These are phyloP conservation scores for Puntigrus tetrazona DNA, from an alignment of 2,113 vertebrate genomes.

Conservation along the genomic window DNA sequence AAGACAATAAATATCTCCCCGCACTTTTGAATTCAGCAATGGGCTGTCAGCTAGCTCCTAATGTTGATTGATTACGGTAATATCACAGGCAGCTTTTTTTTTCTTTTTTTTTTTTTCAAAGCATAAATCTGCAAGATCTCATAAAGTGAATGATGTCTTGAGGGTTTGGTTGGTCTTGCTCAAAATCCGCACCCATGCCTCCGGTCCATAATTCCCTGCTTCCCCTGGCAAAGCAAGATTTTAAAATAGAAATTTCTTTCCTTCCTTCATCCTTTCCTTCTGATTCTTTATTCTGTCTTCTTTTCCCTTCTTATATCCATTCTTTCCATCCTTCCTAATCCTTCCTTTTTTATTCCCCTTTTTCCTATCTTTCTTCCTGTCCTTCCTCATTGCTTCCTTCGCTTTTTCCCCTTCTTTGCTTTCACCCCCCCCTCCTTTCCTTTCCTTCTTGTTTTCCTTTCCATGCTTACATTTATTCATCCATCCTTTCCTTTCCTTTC, in stretches of 20 bases:
- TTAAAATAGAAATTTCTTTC: constrained; percentile 27
- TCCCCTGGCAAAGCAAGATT: background rate
- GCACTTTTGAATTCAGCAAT: constrained; percentile 11
- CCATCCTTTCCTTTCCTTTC: background rate
- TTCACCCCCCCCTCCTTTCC: background rate
- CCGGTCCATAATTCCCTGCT: background rate
- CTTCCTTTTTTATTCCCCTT: background rate
- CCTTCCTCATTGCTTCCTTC: background rate
- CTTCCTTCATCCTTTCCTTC: constrained; percentile 48
- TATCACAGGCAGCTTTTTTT: constrained; percentile 11
- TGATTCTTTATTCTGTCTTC: background rate
- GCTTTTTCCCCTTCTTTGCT: background rate
- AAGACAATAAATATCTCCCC: constrained; percentile 8
- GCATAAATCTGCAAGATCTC: constrained; percentile 21
- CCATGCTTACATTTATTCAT: too few species aligned
- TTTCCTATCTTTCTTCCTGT: background rate
- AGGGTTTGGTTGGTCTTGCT: constrained; percentile 19
- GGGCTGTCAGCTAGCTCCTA: constrained; percentile 26
- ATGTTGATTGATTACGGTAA: constrained; percentile 22
- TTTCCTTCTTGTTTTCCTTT: constrained; percentile 4
- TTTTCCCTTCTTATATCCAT: background rate
- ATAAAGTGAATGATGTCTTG: constrained; percentile 8
- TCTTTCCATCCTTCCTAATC: background rate
- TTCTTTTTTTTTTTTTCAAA: too few species aligned
- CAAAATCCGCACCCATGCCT: constrained; percentile 15